Conservation (phyloP, 2,888 invertebrate genomes). For the Ennomos fuscantarius region DNA sequence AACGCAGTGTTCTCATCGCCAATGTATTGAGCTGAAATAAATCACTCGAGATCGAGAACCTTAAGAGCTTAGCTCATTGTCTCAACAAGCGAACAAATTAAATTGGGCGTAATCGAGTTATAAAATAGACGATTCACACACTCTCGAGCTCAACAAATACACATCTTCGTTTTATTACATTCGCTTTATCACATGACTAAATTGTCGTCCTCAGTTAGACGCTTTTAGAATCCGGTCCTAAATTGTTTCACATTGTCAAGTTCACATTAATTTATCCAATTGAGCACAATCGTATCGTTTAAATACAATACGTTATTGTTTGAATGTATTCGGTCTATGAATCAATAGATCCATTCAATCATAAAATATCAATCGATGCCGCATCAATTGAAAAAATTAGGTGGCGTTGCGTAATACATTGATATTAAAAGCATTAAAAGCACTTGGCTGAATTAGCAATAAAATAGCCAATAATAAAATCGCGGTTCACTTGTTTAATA, state of each 20-base stretch:
- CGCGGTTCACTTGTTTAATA: conserved; percentile 4
- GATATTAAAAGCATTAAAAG: conserved; percentile 23
- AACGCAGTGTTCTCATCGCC: conserved; percentile 38
- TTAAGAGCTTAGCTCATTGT: conserved; percentile 42
- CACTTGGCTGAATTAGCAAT: conserved; percentile 9
- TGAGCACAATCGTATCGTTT: conserved; percentile 23
- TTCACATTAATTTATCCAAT: conserved; percentile 34
- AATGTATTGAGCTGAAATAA: conserved; percentile 47
- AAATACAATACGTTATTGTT: conserved; percentile 32
- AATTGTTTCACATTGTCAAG: conserved; percentile 28
- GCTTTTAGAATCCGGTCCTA: conserved; percentile 21
- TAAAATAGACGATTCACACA: conserved; percentile 35
- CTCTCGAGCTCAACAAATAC: conserved; percentile 22
- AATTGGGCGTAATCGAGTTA: conserved; percentile 49
- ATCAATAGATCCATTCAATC: conserved; percentile 38
- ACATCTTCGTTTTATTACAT: conserved; percentile 27
- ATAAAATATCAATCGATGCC: conserved; percentile 33
- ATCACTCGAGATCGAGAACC: conserved; percentile 43
- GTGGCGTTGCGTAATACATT: conserved; percentile 31
- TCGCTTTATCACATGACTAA: conserved; percentile 22
- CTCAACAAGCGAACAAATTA: conserved; percentile 46
- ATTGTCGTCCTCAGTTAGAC: conserved; percentile 19
- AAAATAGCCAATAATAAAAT: conserved; percentile 16
- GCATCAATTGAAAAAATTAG: conserved; percentile 35
- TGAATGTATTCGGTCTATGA: conserved; percentile 32